Percentiles rank a stretch among this genome's conserved stretches.
phyloP scores from a whole-genome alignment of 2,888 invertebrate genomes.

The Chorisops tibialis region DNA sequence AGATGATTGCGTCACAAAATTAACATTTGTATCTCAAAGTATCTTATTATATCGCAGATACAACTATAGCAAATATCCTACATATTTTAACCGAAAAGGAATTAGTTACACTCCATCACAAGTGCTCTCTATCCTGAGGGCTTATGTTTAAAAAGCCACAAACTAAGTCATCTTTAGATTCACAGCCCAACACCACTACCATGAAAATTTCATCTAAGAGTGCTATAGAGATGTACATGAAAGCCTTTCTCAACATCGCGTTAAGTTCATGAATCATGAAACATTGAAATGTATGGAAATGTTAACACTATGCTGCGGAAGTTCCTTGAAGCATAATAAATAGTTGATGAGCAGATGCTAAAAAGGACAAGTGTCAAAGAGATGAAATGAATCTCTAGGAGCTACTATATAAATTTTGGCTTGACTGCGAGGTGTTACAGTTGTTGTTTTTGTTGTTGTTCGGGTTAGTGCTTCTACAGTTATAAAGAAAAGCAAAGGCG shows the following conservation, averaged over 20 bases:
- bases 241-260: constrained; percentile 10
- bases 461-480: too few relatives aligned
- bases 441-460: too few relatives aligned
- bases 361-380: constrained; percentile 23
- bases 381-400: constrained; percentile 6
- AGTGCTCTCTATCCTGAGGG: not conserved
- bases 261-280: constrained; percentile 20
- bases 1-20: constrained; percentile 19
- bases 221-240: not conserved
- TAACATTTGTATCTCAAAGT: constrained; percentile 15
- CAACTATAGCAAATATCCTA: not conserved
- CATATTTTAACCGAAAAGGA: not conserved
- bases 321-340: constrained; percentile 23
- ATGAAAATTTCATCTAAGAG: too few relatives aligned
- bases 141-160: constrained; percentile 14
- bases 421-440: too few relatives aligned
- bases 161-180: constrained; percentile 7
- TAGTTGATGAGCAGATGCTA: constrained; percentile 21
- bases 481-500: too few relatives aligned
- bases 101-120: constrained; percentile 6
- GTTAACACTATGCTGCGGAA: constrained; percentile 23
- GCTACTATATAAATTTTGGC: too few relatives aligned
- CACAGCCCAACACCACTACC: not conserved
- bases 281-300: constrained; percentile 17
- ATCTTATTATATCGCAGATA: constrained; percentile 4